A percentile compares a stretch with the other conserved stretches of the same genome.
phyloP scores from a whole-genome alignment of 1,140 invertebrate genomes.

The Andrena cerasifolii region DNA sequence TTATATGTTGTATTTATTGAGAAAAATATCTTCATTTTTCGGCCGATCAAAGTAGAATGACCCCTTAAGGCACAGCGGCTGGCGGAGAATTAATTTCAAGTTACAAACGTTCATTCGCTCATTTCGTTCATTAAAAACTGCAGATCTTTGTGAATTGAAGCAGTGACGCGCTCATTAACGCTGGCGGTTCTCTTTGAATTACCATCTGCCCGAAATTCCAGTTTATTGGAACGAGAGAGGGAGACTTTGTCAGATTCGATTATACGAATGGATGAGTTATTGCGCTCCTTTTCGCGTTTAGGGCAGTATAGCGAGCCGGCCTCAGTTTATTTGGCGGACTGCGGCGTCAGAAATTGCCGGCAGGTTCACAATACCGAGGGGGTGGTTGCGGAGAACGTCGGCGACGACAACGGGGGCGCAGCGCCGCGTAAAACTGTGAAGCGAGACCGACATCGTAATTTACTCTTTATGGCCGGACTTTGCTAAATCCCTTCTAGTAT shows the following conservation, averaged over 20 bases:
- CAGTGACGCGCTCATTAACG: not conserved
- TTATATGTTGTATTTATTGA: no score
- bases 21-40: no score
- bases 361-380: constrained; percentile 28
- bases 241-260: no score
- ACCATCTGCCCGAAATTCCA: no score
- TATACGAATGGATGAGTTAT: not conserved
- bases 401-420: not conserved
- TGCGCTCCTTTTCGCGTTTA: not conserved
- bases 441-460: constrained; percentile 76
- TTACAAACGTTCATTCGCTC: no score
- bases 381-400: not conserved
- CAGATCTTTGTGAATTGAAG: not conserved
- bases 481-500: constrained; percentile 70
- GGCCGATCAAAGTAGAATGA: no score
- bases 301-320: not conserved
- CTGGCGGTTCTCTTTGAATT: no score
- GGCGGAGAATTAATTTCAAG: constrained; percentile 5
- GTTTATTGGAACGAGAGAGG: no score
- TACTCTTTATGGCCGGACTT: constrained; percentile 75
- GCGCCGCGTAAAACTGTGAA: constrained; percentile 72
- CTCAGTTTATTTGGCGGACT: constrained; percentile 14
- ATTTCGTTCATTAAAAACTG: no score
- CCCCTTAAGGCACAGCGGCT: no score
- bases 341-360: constrained; percentile 20